Percentiles rank a stretch among this genome's conserved stretches.
phyloP scores from a whole-genome alignment of 92 coral and sea anemone species.

The Umimayanthus kanabou region DNA sequence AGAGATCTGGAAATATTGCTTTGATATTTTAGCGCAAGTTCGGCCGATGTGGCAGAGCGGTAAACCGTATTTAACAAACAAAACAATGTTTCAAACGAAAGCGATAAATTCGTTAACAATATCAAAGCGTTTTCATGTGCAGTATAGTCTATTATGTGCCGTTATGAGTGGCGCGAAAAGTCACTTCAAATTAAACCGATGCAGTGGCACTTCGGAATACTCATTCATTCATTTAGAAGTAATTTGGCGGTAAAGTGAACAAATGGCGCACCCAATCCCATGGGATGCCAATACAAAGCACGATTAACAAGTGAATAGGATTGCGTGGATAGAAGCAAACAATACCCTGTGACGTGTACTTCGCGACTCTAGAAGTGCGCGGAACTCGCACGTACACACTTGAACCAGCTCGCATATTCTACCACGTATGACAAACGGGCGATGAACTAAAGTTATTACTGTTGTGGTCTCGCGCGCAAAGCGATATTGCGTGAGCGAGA shows the following conservation, averaged over 20 bases:
- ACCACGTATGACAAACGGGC: conserved; percentile 40
- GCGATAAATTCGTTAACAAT: not conserved
- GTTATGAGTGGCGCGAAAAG: conserved; percentile 27
- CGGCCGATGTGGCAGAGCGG: not conserved
- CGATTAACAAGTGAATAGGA: conserved; percentile 74
- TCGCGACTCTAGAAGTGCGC: conserved; percentile 13
- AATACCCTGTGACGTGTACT: conserved; percentile 53
- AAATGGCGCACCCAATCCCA: conserved; percentile 88
- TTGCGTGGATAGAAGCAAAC: conserved; percentile 65
- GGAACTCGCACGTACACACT: conserved; percentile 29
- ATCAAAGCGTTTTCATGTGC: conserved; percentile 14
- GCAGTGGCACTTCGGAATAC: conserved; percentile 47
- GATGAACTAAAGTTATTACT: not conserved
- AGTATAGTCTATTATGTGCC: not conserved
- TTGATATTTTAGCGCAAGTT: conserved; percentile 12
- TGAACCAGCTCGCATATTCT: conserved; percentile 39
- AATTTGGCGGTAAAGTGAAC: conserved; percentile 86
- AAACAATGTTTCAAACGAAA: conserved; percentile 23
- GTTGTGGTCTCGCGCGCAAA: conserved; percentile 5
- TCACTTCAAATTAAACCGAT: conserved; percentile 28
- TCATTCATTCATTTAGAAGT: conserved; percentile 65
- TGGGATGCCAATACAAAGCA: conserved; percentile 75
- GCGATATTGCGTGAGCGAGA: not conserved
- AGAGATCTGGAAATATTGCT: not conserved
- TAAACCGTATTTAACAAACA: conserved; percentile 11